Evolutionary conservation across 1,140 invertebrate genomes (phyloP).

Genomic region (Drosophila arawakana): DNA sequence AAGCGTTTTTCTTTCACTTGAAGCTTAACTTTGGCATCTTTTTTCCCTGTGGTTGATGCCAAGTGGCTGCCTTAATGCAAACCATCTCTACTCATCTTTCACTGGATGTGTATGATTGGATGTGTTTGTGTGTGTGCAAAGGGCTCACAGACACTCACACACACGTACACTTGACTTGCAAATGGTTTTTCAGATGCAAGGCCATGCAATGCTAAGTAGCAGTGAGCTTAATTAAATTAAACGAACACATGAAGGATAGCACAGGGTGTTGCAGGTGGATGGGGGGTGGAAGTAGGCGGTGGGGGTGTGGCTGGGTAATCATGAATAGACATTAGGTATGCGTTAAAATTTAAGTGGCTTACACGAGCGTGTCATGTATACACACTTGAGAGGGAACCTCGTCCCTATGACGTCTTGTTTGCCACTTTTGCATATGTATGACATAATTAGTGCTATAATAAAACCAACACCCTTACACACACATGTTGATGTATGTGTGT

Average conservation of each 20-base stretch:
- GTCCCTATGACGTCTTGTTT: conserved; percentile 58
- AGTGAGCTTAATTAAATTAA: conserved; percentile 78
- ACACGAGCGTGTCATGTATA: conserved; percentile 67
- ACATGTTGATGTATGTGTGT: background rate
- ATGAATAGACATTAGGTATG: conserved; percentile 79
- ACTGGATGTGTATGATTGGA: conserved; percentile 9
- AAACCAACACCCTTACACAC: conserved; percentile 44
- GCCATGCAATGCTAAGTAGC: conserved; percentile 70
- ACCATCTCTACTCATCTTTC: background rate
- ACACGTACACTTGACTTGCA: conserved; percentile 68
- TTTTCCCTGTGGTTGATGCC: conserved; percentile 1
- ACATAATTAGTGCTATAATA: conserved; percentile 81
- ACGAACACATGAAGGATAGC: conserved; percentile 5
- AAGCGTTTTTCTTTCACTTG: conserved; percentile 3
- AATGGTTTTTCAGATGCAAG: conserved; percentile 70
- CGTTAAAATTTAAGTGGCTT: conserved; percentile 81
- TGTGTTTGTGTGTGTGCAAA: background rate
- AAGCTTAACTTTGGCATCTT: background rate
- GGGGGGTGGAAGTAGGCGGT: too few species aligned
- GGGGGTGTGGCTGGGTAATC: conserved; percentile 25
- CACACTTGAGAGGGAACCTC: conserved; percentile 47
- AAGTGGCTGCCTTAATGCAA: conserved; percentile 30
- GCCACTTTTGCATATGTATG: conserved; percentile 80
- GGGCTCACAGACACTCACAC: conserved; percentile 5
- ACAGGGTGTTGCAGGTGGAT: too few species aligned